Evolutionary conservation across 1,140 invertebrate genomes (phyloP).

Genomic region (Arctopsyche grandis): DNA sequence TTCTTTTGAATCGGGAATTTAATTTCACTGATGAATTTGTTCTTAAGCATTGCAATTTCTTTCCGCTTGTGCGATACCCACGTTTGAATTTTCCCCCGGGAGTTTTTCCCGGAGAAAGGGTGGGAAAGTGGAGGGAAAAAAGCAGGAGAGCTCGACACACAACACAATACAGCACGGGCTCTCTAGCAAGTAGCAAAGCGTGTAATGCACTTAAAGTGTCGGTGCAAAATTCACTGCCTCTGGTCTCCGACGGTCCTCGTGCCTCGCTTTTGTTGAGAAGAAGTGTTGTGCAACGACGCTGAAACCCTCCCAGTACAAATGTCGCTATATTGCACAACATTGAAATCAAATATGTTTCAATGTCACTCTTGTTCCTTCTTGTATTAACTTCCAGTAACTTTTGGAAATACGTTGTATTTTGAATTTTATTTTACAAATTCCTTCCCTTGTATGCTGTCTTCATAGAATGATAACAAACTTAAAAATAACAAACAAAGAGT

Average conservation of each 20-base stretch:
- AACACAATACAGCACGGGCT: conserved; percentile 27
- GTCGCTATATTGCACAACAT: background rate
- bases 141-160: background rate
- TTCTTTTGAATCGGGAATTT: background rate
- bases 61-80: background rate
- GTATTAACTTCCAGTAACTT: too few species aligned
- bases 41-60: too few species aligned
- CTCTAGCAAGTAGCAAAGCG: conserved; percentile 45
- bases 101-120: background rate
- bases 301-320: background rate
- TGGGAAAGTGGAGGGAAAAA: background rate
- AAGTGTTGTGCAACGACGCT: conserved; percentile 34
- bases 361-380: background rate
- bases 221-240: conserved; percentile 36
- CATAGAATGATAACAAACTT: too few species aligned
- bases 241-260: conserved; percentile 11
- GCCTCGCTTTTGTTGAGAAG: conserved; percentile 37
- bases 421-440: too few species aligned
- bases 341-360: background rate
- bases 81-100: background rate
- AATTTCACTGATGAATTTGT: background rate
- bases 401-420: too few species aligned
- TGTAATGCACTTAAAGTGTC: conserved; percentile 51
- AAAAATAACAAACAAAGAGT: too few species aligned
- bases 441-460: too few species aligned